Percentiles rank a stretch among this genome's conserved stretches.
Conservation (phyloP, 2,113 vertebrate genomes). For the Nycticryphes semicollaris region DNA sequence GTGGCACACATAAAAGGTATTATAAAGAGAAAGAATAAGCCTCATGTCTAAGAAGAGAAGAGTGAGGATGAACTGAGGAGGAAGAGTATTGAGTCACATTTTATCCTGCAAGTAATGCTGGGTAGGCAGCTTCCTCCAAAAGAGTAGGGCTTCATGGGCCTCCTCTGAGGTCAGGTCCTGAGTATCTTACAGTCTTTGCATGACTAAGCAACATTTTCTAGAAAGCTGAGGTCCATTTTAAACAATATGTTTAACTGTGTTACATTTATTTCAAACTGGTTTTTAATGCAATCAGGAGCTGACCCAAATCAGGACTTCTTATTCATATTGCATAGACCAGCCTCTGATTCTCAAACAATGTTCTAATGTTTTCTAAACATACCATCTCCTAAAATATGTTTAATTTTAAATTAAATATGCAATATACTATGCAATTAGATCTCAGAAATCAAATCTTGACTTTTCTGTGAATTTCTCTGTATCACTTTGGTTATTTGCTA, state of each 20-base stretch:
- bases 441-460: background rate
- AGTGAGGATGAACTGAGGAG: too few species aligned
- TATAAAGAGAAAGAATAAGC: background rate
- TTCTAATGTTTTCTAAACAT: background rate
- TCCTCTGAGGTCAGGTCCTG: background rate
- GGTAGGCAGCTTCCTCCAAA: background rate
- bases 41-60: background rate
- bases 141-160: background rate
- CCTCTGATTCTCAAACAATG: background rate
- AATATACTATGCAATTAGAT: background rate
- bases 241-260: background rate
- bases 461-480: background rate
- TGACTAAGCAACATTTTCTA: background rate
- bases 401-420: background rate
- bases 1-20: fast-evolving
- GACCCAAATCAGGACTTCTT: background rate
- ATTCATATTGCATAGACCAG: background rate
- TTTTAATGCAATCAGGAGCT: background rate
- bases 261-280: background rate
- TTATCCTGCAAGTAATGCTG: background rate
- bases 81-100: background rate
- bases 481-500: background rate
- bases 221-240: background rate
- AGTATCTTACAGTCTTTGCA: background rate
- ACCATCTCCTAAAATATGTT: background rate